These are phyloP conservation scores for Sclerodermus sp. DNA, from an alignment of 2,888 invertebrate species.

Conservation along the genomic window DNA sequence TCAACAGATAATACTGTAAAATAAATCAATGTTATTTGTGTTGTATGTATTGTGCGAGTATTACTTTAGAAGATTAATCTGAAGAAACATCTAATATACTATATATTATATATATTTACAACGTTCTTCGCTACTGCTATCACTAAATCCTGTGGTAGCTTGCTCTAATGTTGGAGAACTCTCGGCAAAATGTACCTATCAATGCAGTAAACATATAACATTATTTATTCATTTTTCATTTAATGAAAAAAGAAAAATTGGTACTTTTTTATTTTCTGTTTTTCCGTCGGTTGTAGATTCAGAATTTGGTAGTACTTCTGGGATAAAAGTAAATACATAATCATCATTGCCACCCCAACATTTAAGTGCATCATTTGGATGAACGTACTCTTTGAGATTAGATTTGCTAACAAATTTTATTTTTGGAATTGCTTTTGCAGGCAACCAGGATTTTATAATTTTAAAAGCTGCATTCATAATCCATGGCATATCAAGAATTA, in stretches of 20 bases:
- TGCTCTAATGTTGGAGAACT: slow-evolving; percentile 62
- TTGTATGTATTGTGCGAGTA: too few relatives aligned
- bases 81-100: not conserved
- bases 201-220: slow-evolving; percentile 6
- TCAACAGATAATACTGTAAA: slow-evolving; percentile 45
- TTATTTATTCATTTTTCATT: not conserved
- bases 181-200: slow-evolving; percentile 70
- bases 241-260: too few relatives aligned
- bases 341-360: slow-evolving; percentile 81
- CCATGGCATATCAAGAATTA: slow-evolving; percentile 95
- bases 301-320: slow-evolving; percentile 60
- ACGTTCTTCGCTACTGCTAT: slow-evolving; percentile 42
- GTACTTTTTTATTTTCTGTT: slow-evolving; percentile 60
- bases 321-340: slow-evolving; percentile 72
- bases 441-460: slow-evolving; percentile 83
- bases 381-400: slow-evolving; percentile 73
- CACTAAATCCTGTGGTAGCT: slow-evolving; percentile 39
- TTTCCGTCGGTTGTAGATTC: slow-evolving; percentile 44
- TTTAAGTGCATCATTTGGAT: slow-evolving; percentile 72
- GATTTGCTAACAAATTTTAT: slow-evolving; percentile 83
- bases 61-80: too few relatives aligned
- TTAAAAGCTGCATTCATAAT: slow-evolving; percentile 88
- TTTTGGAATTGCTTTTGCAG: slow-evolving; percentile 84
- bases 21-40: slow-evolving; percentile 9
- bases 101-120: slow-evolving; percentile 35